Evolutionary conservation across 2,113 vertebrate species (phyloP).

Genomic region (Astur gentilis): DNA sequence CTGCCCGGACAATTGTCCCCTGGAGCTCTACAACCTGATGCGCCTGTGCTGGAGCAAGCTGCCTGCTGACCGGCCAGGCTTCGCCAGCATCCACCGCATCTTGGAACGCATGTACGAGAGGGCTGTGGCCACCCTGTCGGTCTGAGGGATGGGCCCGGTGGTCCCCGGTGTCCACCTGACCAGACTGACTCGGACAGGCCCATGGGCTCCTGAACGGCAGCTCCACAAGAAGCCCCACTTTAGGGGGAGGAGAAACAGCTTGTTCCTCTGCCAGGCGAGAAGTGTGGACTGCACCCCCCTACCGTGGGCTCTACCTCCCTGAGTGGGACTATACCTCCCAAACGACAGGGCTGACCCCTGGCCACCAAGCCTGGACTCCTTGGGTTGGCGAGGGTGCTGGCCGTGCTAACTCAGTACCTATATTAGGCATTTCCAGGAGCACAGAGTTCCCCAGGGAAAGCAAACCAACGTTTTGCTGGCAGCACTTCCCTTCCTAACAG

Average conservation of each 20-base stretch:
- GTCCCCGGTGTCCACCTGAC: fast-evolving
- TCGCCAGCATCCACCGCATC: conserved; percentile 91
- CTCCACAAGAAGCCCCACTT: not conserved
- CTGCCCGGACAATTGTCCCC: conserved; percentile 89
- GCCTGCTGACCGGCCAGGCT: conserved; percentile 87
- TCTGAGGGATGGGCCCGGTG: not conserved
- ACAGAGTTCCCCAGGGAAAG: not conserved
- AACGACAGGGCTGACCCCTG: not conserved
- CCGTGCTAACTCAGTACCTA: not conserved
- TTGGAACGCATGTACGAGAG: conserved; percentile 91
- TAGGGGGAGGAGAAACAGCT: not conserved
- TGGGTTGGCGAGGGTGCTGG: not conserved
- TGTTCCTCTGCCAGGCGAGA: not conserved
- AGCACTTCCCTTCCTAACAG: not conserved
- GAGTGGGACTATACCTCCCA: not conserved
- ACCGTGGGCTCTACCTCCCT: not conserved
- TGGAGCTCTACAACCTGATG: conserved; percentile 96
- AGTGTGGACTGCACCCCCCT: not conserved
- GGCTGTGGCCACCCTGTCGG: conserved; percentile 27
- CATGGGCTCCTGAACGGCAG: not conserved
- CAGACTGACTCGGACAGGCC: not conserved
- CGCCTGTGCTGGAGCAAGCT: conserved; percentile 93
- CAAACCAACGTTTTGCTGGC: not conserved
- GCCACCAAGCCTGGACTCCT: not conserved
- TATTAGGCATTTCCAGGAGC: not conserved